Conservation (phyloP, 2,888 invertebrate species). For the Plusia festucae region DNA sequence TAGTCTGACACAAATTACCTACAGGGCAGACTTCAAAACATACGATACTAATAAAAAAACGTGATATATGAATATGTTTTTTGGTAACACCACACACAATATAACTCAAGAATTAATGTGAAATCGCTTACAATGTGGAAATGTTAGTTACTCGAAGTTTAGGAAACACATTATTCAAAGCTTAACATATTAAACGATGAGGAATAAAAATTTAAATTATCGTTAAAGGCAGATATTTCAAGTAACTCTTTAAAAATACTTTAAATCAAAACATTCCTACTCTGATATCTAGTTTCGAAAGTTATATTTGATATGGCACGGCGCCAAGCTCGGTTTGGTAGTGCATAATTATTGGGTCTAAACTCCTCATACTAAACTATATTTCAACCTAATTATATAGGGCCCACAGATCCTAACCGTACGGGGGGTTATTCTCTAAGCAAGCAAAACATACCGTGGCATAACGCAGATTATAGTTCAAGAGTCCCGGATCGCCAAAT, state of each 20-base stretch:
- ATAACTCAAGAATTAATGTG: neutral
- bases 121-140: neutral
- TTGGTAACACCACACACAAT: neutral
- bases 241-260: too few relatives aligned
- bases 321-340: slow-evolving; percentile 61
- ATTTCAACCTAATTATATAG: slow-evolving; percentile 62
- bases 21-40: neutral
- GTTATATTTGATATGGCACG: slow-evolving; percentile 55
- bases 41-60: slow-evolving; percentile 34
- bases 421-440: too few relatives aligned
- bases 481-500: too few relatives aligned
- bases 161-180: neutral
- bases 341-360: slow-evolving; percentile 63
- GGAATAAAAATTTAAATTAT: too few relatives aligned
- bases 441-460: too few relatives aligned
- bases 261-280: slow-evolving; percentile 28
- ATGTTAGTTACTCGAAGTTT: neutral
- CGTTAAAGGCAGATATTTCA: too few relatives aligned
- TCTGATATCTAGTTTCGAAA: slow-evolving; percentile 31
- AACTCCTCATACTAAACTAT: slow-evolving; percentile 58
- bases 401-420: too few relatives aligned
- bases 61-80: slow-evolving; percentile 9
- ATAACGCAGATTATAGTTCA: too few relatives aligned
- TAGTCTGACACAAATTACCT: slow-evolving; percentile 18
- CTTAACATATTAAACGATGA: too few relatives aligned